Evolutionary conservation across 53 echinoderm and acorn worm species (phyloP).

Genomic region (Pentamera pediparva): DNA sequence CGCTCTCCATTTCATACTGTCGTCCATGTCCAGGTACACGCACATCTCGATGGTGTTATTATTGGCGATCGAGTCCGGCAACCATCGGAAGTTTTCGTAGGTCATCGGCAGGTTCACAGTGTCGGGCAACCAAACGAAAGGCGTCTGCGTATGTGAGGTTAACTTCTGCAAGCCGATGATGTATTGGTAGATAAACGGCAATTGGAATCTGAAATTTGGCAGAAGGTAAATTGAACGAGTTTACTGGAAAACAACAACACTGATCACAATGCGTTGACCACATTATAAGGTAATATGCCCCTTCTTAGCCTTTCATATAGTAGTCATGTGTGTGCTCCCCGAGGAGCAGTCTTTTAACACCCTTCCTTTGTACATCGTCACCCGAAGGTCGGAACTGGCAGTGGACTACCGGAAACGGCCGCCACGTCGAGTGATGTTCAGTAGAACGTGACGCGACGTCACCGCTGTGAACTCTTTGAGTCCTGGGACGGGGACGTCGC

Average conservation of each 20-base stretch:
- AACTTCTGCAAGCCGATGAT: conserved; percentile 61
- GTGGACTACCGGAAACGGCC: too few species aligned
- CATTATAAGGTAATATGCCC: neutral
- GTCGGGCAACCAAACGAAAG: conserved; percentile 59
- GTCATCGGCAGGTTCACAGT: conserved; percentile 50
- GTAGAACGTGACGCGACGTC: too few species aligned
- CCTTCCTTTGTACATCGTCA: too few species aligned
- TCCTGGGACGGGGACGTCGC: too few species aligned
- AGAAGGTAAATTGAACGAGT: neutral
- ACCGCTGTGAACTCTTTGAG: too few species aligned
- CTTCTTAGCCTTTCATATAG: neutral
- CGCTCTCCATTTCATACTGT: conserved; percentile 70
- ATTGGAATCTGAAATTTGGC: conserved; percentile 43
- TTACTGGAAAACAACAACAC: neutral
- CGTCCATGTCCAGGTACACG: conserved; percentile 83
- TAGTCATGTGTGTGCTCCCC: neutral
- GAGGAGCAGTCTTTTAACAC: neutral
- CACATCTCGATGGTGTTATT: conserved; percentile 62
- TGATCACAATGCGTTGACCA: neutral
- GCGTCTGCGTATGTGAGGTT: conserved; percentile 29
- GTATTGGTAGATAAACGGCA: conserved; percentile 73
- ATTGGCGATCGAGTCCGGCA: conserved; percentile 41
- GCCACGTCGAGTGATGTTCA: too few species aligned
- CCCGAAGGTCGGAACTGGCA: too few species aligned
- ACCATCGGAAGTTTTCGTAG: conserved; percentile 73